Base-by-base conservation (phyloP, 2,113 vertebrate genomes). In the Lucifuga dentata region DNA sequence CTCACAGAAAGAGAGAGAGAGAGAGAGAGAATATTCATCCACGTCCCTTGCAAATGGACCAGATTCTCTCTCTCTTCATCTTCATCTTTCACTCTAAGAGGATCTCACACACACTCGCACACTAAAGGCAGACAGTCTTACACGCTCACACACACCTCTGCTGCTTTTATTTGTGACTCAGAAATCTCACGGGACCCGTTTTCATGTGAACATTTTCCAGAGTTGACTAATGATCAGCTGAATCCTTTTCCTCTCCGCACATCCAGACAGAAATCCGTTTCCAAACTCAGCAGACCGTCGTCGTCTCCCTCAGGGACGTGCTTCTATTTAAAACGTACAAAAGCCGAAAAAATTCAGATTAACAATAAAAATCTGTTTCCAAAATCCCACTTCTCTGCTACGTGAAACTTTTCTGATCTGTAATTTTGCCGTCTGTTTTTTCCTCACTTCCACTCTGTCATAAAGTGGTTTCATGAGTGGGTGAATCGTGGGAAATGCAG, bases 161-260 rank as follows among this genome's bases (percentile, higher is more conserved):
- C 41, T 38, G n/a, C 72, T 64, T 85, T 36, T 89, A 86, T 86
- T 83, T 82, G 46, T 46, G 67, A 84, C 68, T 36, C 43, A 15
- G 32, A 74, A n/a, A 64, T 85, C 78, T 66, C 87, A 86, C 17
- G 36, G 16, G n/a, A 75, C 53, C 3, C 33, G 40, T 52, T 51
- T 86, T 84, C 82, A 81, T 76, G 77, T 85, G 81, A 78, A 46
- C 61, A 40, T 76, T 86, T 80, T 80, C 67, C 70, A 23, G 43
- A 68, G 32, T 62, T 86, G 83, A 89, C 88, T 85, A 88, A 91
- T 33, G 32, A 70, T 74, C 91, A 89, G 82, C 87, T 90, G 91
- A 85, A 64, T 59, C 29, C 40, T 52, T 63, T 66, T 48, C 56
- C 62, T 61, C 41, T 52, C 21, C 19, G 12, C 40, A 52, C 51